Evolutionary conservation across 1,140 invertebrate species (phyloP).

Genomic region (Hesperophylax magnus): DNA sequence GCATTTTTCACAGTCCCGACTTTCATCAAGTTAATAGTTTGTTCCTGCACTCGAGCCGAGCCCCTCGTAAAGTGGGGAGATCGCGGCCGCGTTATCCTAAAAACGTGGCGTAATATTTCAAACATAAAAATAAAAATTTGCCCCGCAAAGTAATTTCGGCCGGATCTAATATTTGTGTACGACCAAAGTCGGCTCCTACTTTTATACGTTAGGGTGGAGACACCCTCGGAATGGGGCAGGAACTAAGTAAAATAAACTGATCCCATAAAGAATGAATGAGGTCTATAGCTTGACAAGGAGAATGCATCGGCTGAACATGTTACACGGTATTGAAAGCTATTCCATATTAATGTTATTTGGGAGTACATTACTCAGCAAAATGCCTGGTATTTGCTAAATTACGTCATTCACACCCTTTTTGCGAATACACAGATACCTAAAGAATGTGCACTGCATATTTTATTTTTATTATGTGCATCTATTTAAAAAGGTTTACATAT

Average conservation of each 20-base stretch:
- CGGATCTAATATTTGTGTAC: constrained; percentile 45
- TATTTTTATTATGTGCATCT: too few species aligned
- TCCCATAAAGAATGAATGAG: constrained; percentile 30
- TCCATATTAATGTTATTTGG: too few species aligned
- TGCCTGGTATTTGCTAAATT: too few species aligned
- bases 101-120: constrained; percentile 49
- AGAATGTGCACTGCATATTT: too few species aligned
- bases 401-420: background rate
- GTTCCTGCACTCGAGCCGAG: constrained; percentile 9
- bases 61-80: constrained; percentile 19
- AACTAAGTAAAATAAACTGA: constrained; percentile 35
- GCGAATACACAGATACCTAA: background rate
- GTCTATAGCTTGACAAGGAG: constrained; percentile 15
- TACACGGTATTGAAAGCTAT: constrained; percentile 21
- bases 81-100: constrained; percentile 38
- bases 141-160: constrained; percentile 46
- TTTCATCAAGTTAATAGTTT: constrained; percentile 44
- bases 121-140: constrained; percentile 54
- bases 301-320: constrained; percentile 1
- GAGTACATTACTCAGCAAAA: too few species aligned
- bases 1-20: background rate
- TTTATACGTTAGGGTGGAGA: background rate
- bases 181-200: constrained; percentile 2
- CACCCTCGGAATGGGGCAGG: constrained; percentile 12
- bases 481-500: too few species aligned